Base-by-base conservation (phyloP, 2,113 vertebrate species). In the Nerophis lumbriciformis region DNA sequence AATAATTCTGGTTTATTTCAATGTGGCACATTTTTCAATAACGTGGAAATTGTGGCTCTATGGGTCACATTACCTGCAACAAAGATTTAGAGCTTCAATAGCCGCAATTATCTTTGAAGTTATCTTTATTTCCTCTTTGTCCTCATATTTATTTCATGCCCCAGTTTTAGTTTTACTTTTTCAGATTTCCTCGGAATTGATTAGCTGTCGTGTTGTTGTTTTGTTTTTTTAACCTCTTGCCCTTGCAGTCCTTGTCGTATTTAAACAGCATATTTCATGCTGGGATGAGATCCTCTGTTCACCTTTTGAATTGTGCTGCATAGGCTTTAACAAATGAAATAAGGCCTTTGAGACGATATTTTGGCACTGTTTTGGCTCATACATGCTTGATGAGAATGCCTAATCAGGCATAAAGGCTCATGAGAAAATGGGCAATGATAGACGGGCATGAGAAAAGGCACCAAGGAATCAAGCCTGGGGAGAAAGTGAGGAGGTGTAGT, bases 331-430 rank as follows among this genome's bases (percentile, higher is more conserved):
- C 63, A 66, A 73, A 76, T 75, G 61, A 75, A 83, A 77, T 76
- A 75, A 74, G 65, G 59, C 65, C 59, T 72, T 66, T 71, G 76
- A 72, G 85, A 81, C 81, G 82, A 79, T 71, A 83, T 82, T 83
- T 84, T 71, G 44, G 71, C 75, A 80, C 66, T 70, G 66, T 65
- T 80, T 83, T 73, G 79, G 63, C 82, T 78, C 71, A 76, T 85
- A 76, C 77, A 85, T 84, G 77, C 79, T 83, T 82, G 73, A 86
- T 88, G 83, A 88, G 81, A 83, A 74, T 80, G 72, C 74, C 61
- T 77, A 79, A 74, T 81, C 72, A 82, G 83, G 79, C 81, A 79
- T 77, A 71, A 74, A 72, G 76, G 79, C 65, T 83, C 72, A 77
- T 65, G 65, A 70, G 72, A 66, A 65, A 68, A 56, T 73, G 67